Evolutionary conservation across 2,797 vertebrate species (phyloP), one percentile per base, ranked within the genome.

Genomic region (Smutsia temminckii): DNA sequence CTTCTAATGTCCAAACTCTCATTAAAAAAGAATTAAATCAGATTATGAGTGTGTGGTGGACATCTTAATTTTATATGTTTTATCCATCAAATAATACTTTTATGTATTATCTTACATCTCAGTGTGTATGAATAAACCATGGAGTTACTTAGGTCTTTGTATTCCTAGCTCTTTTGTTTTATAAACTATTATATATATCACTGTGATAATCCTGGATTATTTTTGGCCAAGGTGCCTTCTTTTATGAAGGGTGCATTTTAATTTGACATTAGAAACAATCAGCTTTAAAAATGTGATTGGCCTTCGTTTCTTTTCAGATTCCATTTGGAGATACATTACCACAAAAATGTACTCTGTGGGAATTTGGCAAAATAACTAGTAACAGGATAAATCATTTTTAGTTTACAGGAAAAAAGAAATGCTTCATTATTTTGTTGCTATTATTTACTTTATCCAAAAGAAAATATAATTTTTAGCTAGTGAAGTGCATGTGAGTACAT

Each of bases 371-470:
- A 97, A 68, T 51, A 97, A 81, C 83, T 97, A 92, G 96, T 89
- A 95, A 93, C 78, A 94, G 23, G n/a, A 96, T 98, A 98, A 98
- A 98, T 98, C 92, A 94, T 72, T 32, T 32, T 83, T 96, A 68
- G n/a, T 96, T 98, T 98, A 55, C 59, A n/a, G 68, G 79, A 95
- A 97, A 98, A 93, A 95, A 18, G 37, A 97, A 97, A 96, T 95
- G 90, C 13, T 93, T 98, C 83, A 96, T 92, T 97, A 95, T 53
- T 96, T 97, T 95, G 78, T 96, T 97, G 81, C 91, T 96, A 5
- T 95, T 97, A 94, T 98, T 98, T 98, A 95, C 91, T 96, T 77
- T 29, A 51, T 71, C 91, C 97, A 98, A 98, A 96, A 95, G 88
- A 83, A 96, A 97, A 94, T 94, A 91, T 20, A 98, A 97, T 97